phyloP scores from a whole-genome alignment of 2,113 vertebrate genomes.

The Bos taurus region ARS-UCD2.0 NC_037357.1:109035501-109036000 shows the following conservation, averaged over 20 bases:
- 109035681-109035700: background rate
- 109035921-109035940: background rate
- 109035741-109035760: background rate
- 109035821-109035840: background rate
- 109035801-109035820: background rate
- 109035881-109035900: background rate
- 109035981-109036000: background rate
- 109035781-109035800: background rate
- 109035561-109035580: background rate
- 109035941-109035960: background rate
- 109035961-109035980: conserved; percentile 12
- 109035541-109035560: background rate
- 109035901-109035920: background rate
- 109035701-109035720: background rate
- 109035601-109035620: background rate
- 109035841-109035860: background rate
- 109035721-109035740: accelerated
- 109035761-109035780: background rate
- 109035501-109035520: background rate
- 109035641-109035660: background rate
- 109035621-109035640: background rate
- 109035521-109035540: background rate
- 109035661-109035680: background rate
- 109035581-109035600: background rate
- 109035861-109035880: background rate